Evolutionary conservation across 2,888 invertebrate genomes (phyloP).

Genomic region (Acronicta psi): DNA sequence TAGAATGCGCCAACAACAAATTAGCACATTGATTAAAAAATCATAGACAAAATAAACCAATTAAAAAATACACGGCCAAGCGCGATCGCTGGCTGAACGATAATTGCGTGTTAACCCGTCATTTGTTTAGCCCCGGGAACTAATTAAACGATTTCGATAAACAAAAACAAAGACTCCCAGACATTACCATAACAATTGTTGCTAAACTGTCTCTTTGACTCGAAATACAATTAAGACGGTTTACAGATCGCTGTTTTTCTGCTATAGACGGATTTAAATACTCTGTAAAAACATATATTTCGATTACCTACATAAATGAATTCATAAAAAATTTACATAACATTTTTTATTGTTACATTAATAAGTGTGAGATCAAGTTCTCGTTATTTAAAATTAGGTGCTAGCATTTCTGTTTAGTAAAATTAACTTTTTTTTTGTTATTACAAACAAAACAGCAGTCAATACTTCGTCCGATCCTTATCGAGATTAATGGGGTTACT

Average conservation of each 20-base stretch:
- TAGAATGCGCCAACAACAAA: background rate
- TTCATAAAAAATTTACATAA: too few species aligned
- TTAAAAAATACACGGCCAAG: slow-evolving; percentile 16
- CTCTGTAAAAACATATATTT: background rate
- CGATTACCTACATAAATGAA: too few species aligned
- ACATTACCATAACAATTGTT: slow-evolving; percentile 56
- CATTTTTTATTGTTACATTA: too few species aligned
- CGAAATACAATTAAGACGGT: slow-evolving; percentile 18
- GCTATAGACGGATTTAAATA: too few species aligned
- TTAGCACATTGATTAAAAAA: slow-evolving; percentile 1
- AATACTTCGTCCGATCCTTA: slow-evolving; percentile 52
- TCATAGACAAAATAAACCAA: slow-evolving; percentile 17
- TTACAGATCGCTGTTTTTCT: background rate
- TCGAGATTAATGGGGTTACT: slow-evolving; percentile 62
- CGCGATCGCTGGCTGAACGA: slow-evolving; percentile 23
- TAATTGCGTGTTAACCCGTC: slow-evolving; percentile 60
- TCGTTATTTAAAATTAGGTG: too few species aligned
- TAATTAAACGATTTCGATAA: slow-evolving; percentile 70
- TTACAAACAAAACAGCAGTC: slow-evolving; percentile 51
- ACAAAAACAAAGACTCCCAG: slow-evolving; percentile 57
- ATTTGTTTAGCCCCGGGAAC: slow-evolving; percentile 58
- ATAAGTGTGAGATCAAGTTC: too few species aligned
- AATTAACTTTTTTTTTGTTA: slow-evolving; percentile 1
- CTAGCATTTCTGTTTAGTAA: background rate
- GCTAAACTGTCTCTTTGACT: slow-evolving; percentile 35